Base-by-base conservation (phyloP, 2,797 vertebrate genomes). In the Gephyroberyx darwinii region DNA sequence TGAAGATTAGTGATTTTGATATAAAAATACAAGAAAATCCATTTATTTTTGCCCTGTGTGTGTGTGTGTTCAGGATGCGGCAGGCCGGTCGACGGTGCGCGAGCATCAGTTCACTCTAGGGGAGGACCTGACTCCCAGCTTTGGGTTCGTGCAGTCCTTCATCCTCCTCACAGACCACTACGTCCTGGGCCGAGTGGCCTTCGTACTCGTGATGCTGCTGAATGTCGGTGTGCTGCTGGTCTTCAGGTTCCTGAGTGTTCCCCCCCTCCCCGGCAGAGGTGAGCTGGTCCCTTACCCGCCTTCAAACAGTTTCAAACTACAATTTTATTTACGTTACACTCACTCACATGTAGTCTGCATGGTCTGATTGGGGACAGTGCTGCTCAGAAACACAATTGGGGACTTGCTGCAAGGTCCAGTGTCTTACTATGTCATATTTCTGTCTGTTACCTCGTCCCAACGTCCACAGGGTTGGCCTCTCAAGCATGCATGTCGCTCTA, bases 161-260 rank as follows among this genome's bases (percentile, higher is more conserved):
- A 93, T 99, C 92, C 97, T 99, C 71, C 96, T 98, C 74, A 95
- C 93, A 22, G 96, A 98, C 84, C 93, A 96, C 85, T 95, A 96
- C 77, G 87, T 95, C 71, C 84, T 97, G 92, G 97, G 90, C 68
- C 93, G 94, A 19, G 82, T 89, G 37, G 71, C 93, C 63, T 99
- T 99, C 84, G 82, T 94, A 35, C 52, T 93, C 33, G 86, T 81
- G 1, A 89, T 93, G 57, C 84, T 97, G 88, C 75, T 94, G 74
- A 97, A 97, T 45, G 82, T 98, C 0, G 74, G 86, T 9, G 78
- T 94, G 78, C 94, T 98, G 9, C 7, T 97, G 82, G 65, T 83
- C 84, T 97, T 96, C 90, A 93, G 97, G 82, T 92, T 93, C 88
- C 86, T 92, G 65, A 86, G 73, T 48, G 78, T 92, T 54, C 93